Base-by-base conservation (phyloP, 2,888 invertebrate species). In the Aspidiotus destructor region DNA sequence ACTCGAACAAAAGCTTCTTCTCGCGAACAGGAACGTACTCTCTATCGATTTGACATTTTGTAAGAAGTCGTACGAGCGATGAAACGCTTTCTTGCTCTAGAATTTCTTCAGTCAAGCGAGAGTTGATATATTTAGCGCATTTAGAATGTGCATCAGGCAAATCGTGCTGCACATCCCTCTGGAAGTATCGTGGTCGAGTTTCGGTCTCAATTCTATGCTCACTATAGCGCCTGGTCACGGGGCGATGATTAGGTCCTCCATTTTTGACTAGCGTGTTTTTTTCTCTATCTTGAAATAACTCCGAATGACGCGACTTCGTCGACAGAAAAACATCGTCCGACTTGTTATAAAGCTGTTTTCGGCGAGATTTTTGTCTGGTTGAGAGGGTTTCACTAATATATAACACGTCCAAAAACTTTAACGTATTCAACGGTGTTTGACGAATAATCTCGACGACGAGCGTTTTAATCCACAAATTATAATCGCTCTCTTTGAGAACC, bases 371-470 rank as follows among this genome's bases (percentile, higher is more conserved):
- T 41, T 62, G 61, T 28, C 28, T 28, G 28, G 28, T 28, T 5
- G 28, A 28, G 8, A 71, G 54, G 7, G 71, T 69, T 28, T 73
- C 73, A 8, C 74, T 74, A 72, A 87, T 87, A 76, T 86, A 87
- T 74, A 87, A 77, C 76, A 87, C 87, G 75, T 86, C 85, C 70
- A 87, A 82, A 70, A 78, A 79, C 2, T 79, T 76, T 58, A 79
- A 77, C 72, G 85, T 84, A 62, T 86, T 85, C 72, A 87, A 78
- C 17, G 87, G 87, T 42, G 87, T 88, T 76, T 88, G 87, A 3
- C 86, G 82, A 72, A 88, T 85, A 72, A 88, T 81, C 76, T 88
- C 87, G 72, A 86, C 84, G 65, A 87, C 87, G 71, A 88, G 82
- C 68, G 86, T 85, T 74, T 85, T 84, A 74, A 86, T 86, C 87